Evolutionary conservation across 2,113 vertebrate species (phyloP), one percentile per base, ranked within the genome.

Genomic region (Motacilla alba): DNA sequence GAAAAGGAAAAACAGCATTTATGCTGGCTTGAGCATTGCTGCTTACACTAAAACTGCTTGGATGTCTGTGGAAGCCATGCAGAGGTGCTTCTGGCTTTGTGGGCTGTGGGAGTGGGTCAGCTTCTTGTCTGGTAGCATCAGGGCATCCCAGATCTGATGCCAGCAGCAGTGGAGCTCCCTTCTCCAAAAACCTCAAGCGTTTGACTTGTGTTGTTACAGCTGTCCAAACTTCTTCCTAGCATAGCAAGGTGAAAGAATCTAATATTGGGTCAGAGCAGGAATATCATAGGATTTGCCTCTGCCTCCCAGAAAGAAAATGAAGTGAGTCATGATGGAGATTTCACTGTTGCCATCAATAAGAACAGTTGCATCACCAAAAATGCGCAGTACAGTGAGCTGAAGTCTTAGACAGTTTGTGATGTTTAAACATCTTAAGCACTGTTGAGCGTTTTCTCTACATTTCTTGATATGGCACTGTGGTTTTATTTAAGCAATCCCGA

Each of bases 401-500:
- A 95, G 62, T 76, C 90, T 96, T n/a, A 95, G 83, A 81, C 93
- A 95, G 89, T 97, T 96, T 96, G 95, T 95, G 93, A 96, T 95
- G 96, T 95, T 95, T 96, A 96, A 96, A 96, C 95, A 95, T 94
- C 96, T 95, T 96, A 96, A 92, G 83, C 93, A 95, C 93, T 96
- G 94, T 96, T 96, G 95, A 95, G 93, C 94, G 18, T 96, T 96
- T 95, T 95, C 92, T 89, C 92, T 92, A 49, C 95, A 93, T 95
- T 95, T 97, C 94, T 96, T 94, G 94, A 86, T 96, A 95, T 94
- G 94, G 93, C 95, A 93, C 95, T 75, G 95, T 30, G 58, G 90
- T 95, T 97, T 96, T 96, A 97, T 96, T 96, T 97, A 97, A 96
- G 94, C 95, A 93, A 95, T 97, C 94, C 92, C 10, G 67, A 96